Conservation (phyloP, 2,113 vertebrate genomes). For the Cranoglanis bouderius region DNA sequence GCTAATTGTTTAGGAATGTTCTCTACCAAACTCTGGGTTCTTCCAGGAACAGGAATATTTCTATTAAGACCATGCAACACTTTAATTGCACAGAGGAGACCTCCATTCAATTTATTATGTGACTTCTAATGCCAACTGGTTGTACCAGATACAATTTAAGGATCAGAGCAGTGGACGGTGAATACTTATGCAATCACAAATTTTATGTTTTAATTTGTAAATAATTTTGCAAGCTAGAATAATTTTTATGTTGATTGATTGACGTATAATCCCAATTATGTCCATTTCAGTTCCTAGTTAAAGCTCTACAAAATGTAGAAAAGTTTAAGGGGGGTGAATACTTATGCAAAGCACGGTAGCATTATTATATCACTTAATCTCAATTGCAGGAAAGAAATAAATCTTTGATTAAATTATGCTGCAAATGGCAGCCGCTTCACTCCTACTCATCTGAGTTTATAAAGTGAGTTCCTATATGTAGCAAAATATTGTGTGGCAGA, state of each 20-base stretch:
- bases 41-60: not conserved
- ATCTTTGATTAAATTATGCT: constrained; percentile 1
- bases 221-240: not conserved
- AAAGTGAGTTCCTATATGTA: constrained; percentile 12
- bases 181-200: not conserved
- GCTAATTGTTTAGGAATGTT: not conserved
- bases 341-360: not conserved
- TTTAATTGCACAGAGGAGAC: not conserved
- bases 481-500: constrained; percentile 29
- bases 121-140: not conserved
- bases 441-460: constrained; percentile 17
- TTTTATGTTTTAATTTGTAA: not conserved
- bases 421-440: not conserved
- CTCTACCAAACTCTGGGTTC: not conserved
- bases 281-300: not conserved
- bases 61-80: not conserved
- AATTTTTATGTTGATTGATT: not conserved
- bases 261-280: not conserved
- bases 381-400: not conserved
- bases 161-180: not conserved
- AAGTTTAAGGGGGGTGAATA: not conserved
- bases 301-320: not conserved
- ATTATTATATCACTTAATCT: constrained; percentile 9
- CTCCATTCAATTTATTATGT: not conserved
- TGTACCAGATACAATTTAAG: not conserved